Evolutionary conservation across 2,113 vertebrate genomes (phyloP).

Genomic region (Hippopotamus amphibius): DNA sequence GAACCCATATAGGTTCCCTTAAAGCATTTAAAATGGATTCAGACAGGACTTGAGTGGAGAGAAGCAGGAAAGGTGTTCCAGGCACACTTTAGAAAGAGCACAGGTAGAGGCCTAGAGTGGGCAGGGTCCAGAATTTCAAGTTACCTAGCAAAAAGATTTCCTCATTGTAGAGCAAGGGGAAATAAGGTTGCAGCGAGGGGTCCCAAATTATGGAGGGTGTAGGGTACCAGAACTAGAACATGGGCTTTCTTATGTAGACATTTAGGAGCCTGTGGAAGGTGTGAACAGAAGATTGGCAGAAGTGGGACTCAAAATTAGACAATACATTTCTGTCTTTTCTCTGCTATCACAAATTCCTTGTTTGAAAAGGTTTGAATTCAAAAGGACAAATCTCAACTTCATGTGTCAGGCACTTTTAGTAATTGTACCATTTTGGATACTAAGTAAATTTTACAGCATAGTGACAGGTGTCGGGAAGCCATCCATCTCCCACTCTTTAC

Average conservation of each 20-base stretch:
- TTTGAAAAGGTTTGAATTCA: constrained; percentile 5
- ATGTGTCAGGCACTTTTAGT: background rate
- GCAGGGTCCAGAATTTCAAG: background rate
- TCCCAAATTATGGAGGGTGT: background rate
- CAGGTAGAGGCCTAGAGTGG: background rate
- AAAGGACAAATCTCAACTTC: background rate
- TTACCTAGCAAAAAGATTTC: background rate
- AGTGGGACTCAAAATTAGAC: background rate
- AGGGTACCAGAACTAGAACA: background rate
- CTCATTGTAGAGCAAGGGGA: background rate
- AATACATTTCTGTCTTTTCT: background rate
- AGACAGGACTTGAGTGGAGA: background rate
- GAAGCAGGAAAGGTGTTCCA: background rate
- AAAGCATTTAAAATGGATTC: background rate
- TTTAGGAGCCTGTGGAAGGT: background rate
- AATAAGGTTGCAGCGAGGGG: background rate
- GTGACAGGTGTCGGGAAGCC: background rate
- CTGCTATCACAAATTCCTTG: background rate
- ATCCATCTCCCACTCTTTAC: background rate
- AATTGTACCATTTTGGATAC: background rate
- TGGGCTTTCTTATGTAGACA: background rate
- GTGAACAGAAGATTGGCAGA: background rate
- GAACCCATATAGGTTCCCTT: background rate
- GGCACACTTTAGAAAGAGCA: background rate
- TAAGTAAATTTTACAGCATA: background rate